phyloP scores from a whole-genome alignment of 2,888 invertebrate species.

The Chironomus tentans region DNA sequence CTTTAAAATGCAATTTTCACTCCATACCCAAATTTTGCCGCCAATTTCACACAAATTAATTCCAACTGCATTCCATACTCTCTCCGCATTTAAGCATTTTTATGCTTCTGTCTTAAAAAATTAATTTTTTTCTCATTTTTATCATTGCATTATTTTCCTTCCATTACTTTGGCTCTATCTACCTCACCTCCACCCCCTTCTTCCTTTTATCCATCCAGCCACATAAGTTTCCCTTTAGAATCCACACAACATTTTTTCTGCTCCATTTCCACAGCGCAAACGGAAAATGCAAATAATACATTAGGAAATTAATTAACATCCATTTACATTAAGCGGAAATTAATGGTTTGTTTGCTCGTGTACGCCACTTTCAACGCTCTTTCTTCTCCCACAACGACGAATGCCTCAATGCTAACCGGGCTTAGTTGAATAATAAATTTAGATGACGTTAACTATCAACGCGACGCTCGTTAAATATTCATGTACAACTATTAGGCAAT shows the following conservation, averaged over 20 bases:
- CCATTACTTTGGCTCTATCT: too few species aligned
- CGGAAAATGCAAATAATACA: slow-evolving; percentile 18
- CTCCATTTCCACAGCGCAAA: neutral
- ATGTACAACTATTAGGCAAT: slow-evolving; percentile 2
- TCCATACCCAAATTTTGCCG: too few species aligned
- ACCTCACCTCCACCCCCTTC: too few species aligned
- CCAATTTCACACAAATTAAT: too few species aligned
- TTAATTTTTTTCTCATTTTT: too few species aligned
- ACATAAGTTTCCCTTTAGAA: too few species aligned
- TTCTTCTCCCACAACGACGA: neutral
- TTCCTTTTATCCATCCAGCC: too few species aligned
- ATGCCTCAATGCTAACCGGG: neutral
- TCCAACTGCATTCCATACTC: too few species aligned
- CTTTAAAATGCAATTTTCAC: too few species aligned
- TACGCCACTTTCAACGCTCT: neutral
- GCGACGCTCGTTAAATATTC: slow-evolving; percentile 11
- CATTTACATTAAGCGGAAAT: slow-evolving; percentile 26
- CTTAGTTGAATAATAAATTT: slow-evolving; percentile 19
- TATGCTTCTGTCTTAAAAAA: too few species aligned
- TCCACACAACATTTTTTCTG: neutral
- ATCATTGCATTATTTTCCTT: too few species aligned
- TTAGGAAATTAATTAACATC: slow-evolving; percentile 26
- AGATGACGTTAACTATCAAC: slow-evolving; percentile 18
- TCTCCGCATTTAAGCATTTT: too few species aligned
- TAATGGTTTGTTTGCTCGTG: slow-evolving; percentile 19